phyloP scores from a whole-genome alignment of 2,113 vertebrate genomes.

The Cyanoramphus novaezelandiae region DNA sequence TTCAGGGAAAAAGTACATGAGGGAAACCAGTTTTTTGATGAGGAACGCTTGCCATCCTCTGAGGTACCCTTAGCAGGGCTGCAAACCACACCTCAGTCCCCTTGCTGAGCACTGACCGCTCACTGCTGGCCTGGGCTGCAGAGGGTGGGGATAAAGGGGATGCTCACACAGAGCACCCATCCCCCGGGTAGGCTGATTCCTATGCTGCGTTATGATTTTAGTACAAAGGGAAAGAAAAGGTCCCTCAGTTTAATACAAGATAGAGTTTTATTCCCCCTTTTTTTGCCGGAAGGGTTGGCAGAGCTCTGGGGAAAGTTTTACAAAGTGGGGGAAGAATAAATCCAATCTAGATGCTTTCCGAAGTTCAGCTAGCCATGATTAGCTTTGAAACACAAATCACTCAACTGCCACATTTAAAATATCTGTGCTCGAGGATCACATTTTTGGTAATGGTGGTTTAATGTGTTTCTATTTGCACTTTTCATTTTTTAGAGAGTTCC shows the following conservation, averaged over 20 bases:
- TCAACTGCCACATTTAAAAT: background rate
- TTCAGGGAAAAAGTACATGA: background rate
- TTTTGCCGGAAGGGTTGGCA: background rate
- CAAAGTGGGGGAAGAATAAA: too few species aligned
- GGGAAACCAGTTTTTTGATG: background rate
- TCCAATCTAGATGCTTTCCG: background rate
- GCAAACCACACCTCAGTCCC: background rate
- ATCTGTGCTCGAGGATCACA: background rate
- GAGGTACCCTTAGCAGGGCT: background rate
- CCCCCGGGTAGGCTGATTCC: background rate
- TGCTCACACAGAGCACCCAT: background rate
- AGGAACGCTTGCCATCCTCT: background rate
- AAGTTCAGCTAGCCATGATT: background rate
- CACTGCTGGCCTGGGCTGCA: background rate
- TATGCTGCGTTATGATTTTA: background rate
- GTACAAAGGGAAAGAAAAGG: background rate
- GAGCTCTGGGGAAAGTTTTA: background rate
- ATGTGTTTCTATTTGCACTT: background rate
- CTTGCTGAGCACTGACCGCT: background rate
- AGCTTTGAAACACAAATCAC: background rate
- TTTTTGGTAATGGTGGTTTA: background rate
- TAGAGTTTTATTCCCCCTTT: background rate
- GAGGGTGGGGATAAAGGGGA: background rate
- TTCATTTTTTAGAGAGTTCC: background rate
- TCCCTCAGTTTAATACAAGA: background rate